Conservation (phyloP, 2,797 vertebrate species). For the Synanceia verrucosa region DNA sequence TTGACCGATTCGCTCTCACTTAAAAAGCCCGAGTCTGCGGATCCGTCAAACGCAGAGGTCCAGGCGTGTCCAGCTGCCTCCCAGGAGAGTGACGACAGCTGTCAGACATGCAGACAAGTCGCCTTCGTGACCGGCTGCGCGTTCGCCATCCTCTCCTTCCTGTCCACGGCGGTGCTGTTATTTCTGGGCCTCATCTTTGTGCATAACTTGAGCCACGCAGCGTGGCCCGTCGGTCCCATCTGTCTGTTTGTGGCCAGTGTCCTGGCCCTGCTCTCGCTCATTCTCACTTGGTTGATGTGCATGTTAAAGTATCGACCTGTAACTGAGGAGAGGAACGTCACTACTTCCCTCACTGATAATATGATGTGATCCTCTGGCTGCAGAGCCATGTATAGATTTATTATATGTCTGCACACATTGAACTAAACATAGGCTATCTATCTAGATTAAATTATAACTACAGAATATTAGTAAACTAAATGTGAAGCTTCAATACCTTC, state of each 20-base stretch:
- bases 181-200: conserved; percentile 87
- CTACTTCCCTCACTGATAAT: conserved; percentile 8
- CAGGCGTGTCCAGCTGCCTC: background rate
- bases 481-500: background rate
- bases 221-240: conserved; percentile 78
- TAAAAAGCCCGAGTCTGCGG: background rate
- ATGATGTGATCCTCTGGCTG: background rate
- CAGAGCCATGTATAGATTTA: background rate
- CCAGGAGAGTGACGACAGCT: conserved; percentile 61
- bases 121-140: conserved; percentile 82
- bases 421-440: too few relatives aligned
- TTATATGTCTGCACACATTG: too few relatives aligned
- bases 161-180: conserved; percentile 84
- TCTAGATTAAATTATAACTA: too few relatives aligned
- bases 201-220: conserved; percentile 78
- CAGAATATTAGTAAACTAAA: background rate
- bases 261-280: conserved; percentile 83
- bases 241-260: conserved; percentile 83
- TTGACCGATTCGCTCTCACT: conserved; percentile 71
- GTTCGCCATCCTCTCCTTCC: conserved; percentile 84
- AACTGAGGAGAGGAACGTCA: conserved; percentile 18
- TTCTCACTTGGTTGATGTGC: conserved; percentile 86
- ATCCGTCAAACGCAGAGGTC: background rate
- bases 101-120: conserved; percentile 81
- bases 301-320: conserved; percentile 84